A percentile compares a stretch with the other conserved stretches of the same genome.
These are phyloP conservation scores for Oxyteleia sp. DNA, from an alignment of 2,888 invertebrate genomes.

Conservation along the genomic window DNA sequence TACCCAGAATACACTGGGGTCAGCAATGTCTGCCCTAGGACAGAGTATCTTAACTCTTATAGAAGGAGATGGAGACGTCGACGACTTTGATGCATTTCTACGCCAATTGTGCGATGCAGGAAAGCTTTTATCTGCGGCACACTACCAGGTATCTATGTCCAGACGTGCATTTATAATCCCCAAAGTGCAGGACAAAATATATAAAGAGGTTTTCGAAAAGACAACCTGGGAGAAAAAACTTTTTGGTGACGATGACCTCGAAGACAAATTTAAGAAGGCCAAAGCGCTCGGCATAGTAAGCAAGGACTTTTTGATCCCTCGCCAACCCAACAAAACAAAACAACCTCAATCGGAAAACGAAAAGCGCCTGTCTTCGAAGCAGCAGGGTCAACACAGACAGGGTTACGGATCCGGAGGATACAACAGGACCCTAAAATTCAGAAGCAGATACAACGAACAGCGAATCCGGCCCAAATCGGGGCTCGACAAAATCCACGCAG, in stretches of 20 bases:
- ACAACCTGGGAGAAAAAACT: conserved; percentile 18
- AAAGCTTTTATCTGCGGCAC: background rate
- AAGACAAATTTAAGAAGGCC: conserved; percentile 17
- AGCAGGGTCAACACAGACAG: conserved; percentile 5
- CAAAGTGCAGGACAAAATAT: background rate
- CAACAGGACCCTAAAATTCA: background rate
- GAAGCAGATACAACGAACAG: too few species aligned
- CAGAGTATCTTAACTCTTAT: background rate
- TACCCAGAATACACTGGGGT: background rate
- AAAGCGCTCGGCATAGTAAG: conserved; percentile 16
- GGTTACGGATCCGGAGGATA: conserved; percentile 2
- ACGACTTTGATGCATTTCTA: too few species aligned
- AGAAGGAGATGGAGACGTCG: background rate
- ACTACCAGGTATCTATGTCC: conserved; percentile 5
- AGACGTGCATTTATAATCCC: conserved; percentile 19
- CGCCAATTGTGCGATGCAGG: too few species aligned
- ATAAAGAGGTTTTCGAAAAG: conserved; percentile 14
- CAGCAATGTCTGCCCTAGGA: background rate
- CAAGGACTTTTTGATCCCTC: background rate
- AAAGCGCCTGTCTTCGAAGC: conserved; percentile 5
- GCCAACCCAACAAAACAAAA: too few species aligned
- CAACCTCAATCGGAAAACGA: too few species aligned
- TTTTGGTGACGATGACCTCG: conserved; percentile 22
- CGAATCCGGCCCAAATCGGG: too few species aligned
- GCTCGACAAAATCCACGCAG: too few species aligned